Evolutionary conservation across 2,888 invertebrate genomes (phyloP).

Genomic region (Trissolcus japonicus): DNA sequence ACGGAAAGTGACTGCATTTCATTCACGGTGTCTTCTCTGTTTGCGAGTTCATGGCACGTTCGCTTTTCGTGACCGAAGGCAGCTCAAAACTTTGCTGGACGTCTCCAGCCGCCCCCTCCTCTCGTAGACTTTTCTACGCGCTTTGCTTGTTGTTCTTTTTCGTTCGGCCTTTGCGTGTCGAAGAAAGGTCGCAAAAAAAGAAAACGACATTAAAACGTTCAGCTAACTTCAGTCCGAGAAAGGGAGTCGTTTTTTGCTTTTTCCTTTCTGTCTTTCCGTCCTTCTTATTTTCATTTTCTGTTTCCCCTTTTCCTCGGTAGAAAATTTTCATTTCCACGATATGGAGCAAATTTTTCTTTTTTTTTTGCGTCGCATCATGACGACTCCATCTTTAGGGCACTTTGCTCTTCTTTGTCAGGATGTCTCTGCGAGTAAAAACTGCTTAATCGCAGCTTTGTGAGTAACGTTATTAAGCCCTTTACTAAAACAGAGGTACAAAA

Average conservation of each 20-base stretch:
- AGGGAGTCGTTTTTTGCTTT: slow-evolving; percentile 50
- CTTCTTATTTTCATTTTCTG: slow-evolving; percentile 23
- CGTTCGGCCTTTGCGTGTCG: slow-evolving; percentile 24
- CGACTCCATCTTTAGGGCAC: slow-evolving; percentile 16
- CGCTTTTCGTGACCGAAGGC: slow-evolving; percentile 54
- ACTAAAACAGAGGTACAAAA: slow-evolving; percentile 51
- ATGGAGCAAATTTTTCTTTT: slow-evolving; percentile 9
- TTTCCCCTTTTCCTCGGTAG: slow-evolving; percentile 5
- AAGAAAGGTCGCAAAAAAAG: slow-evolving; percentile 52
- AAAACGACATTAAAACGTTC: slow-evolving; percentile 73
- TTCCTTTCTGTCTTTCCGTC: slow-evolving; percentile 25
- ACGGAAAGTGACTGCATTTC: slow-evolving; percentile 59
- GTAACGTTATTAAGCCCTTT: slow-evolving; percentile 72
- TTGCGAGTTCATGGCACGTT: slow-evolving; percentile 57
- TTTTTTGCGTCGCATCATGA: slow-evolving; percentile 10
- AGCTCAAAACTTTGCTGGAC: slow-evolving; percentile 64
- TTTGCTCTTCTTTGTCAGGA: slow-evolving; percentile 44
- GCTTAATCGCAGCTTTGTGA: slow-evolving; percentile 70
- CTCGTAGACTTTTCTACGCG: slow-evolving; percentile 11
- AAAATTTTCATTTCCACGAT: slow-evolving; percentile 3
- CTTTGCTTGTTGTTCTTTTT: slow-evolving; percentile 11
- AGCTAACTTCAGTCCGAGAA: slow-evolving; percentile 61
- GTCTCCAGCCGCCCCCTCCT: slow-evolving; percentile 56
- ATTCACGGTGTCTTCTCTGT: slow-evolving; percentile 53
- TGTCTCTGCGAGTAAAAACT: slow-evolving; percentile 62